Evolutionary conservation across 2,888 invertebrate species (phyloP).

Genomic region (Tineola bisselliella): DNA sequence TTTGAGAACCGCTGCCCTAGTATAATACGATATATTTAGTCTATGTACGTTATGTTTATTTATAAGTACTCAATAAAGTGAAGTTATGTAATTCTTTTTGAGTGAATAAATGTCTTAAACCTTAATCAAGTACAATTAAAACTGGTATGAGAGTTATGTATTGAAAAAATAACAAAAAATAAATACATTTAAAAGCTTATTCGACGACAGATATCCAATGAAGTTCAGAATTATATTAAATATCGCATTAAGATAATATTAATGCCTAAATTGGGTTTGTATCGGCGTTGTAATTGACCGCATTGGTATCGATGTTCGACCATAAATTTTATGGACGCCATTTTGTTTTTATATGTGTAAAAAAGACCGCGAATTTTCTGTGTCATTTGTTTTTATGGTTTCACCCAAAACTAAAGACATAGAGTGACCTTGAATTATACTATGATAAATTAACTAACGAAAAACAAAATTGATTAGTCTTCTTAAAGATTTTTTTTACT

Average conservation of each 20-base stretch:
- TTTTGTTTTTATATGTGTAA: not conserved
- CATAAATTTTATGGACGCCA: not conserved
- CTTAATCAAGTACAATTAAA: not conserved
- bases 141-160: not conserved
- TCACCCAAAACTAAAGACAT: no score
- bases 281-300: not conserved
- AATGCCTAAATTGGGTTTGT: not conserved
- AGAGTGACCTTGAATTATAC: no score
- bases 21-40: no score
- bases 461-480: no score
- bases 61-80: no score
- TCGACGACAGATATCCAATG: not conserved
- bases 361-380: not conserved
- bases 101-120: no score
- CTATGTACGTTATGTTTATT: no score
- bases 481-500: no score
- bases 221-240: conserved; percentile 4
- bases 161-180: not conserved
- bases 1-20: no score
- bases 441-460: no score
- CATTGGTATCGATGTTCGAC: not conserved
- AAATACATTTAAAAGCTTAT: not conserved
- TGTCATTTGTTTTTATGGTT: not conserved
- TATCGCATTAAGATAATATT: conserved; percentile 6
- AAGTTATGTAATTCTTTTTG: no score